A percentile compares a stretch with the other conserved stretches of the same genome.
Evolutionary conservation across 2,113 vertebrate species (phyloP).

Genomic region (Callionymus lyra): DNA sequence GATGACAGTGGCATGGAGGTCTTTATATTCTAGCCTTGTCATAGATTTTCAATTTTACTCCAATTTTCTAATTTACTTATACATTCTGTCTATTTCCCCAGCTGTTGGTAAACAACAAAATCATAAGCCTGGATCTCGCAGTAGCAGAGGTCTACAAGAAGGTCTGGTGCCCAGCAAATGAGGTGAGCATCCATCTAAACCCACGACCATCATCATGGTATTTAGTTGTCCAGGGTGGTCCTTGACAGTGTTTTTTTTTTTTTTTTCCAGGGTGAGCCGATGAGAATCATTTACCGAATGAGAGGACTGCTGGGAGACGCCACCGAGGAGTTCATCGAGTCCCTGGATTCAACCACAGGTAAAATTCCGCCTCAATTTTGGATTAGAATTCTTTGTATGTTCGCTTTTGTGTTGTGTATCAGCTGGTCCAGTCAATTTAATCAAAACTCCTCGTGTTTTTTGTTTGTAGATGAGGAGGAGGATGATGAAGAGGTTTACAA

Average conservation of each 20-base stretch:
- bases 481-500: conserved; percentile 98
- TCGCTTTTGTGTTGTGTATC: not conserved
- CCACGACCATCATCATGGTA: no score
- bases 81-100: conserved; percentile 38
- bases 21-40: not conserved
- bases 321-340: conserved; percentile 97
- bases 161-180: conserved; percentile 98
- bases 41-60: not conserved
- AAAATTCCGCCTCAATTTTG: conserved; percentile 7
- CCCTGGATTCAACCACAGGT: conserved; percentile 96
- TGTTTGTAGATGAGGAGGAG: conserved; percentile 87
- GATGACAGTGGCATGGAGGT: conserved; percentile 99
- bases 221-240: no score
- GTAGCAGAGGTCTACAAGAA: conserved; percentile 98
- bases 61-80: not conserved
- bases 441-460: not conserved
- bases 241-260: conserved; percentile 5
- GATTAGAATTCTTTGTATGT: not conserved
- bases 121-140: conserved; percentile 93
- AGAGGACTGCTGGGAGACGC: conserved; percentile 94
- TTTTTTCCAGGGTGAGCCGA: conserved; percentile 83
- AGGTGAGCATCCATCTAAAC: conserved; percentile 65
- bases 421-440: not conserved
- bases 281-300: conserved; percentile 99
- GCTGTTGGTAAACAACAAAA: conserved; percentile 98